phyloP scores from a whole-genome alignment of 2,888 invertebrate genomes.

The Ellobium chinense region DNA sequence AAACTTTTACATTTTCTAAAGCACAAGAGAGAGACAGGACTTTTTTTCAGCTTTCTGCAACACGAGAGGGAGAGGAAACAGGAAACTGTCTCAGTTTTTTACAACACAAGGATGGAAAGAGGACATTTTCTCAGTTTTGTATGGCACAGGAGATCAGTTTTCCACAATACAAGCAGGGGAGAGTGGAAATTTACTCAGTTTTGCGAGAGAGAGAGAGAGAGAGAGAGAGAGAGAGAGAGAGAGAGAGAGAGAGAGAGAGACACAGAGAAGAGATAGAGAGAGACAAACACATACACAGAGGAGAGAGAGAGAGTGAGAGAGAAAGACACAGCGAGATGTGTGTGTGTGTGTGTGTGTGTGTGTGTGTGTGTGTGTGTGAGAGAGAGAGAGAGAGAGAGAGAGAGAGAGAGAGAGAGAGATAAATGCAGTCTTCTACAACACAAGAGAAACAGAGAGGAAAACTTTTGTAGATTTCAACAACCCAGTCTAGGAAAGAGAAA shows the following conservation, averaged over 20 bases:
- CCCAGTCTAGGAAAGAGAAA: too few species aligned
- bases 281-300: not conserved
- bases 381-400: conserved; percentile 22
- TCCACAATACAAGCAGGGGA: too few species aligned
- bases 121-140: too few species aligned
- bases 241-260: conserved; percentile 5
- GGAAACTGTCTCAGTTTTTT: too few species aligned
- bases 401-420: conserved; percentile 14
- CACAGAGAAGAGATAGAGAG: not conserved
- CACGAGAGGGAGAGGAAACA: too few species aligned
- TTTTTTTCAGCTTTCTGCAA: too few species aligned
- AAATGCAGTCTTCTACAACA: too few species aligned
- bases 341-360: not conserved
- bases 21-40: too few species aligned
- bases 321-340: not conserved
- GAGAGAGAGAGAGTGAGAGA: conserved; percentile 31
- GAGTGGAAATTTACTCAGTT: too few species aligned
- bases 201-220: not conserved
- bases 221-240: conserved; percentile 19
- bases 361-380: not conserved
- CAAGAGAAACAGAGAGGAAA: conserved; percentile 12
- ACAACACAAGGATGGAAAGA: too few species aligned
- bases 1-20: too few species aligned
- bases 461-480: not conserved
- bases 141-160: too few species aligned